Conservation (phyloP, 64 coral and sea anemone genomes). For the Montipora efflorescens region DNA sequence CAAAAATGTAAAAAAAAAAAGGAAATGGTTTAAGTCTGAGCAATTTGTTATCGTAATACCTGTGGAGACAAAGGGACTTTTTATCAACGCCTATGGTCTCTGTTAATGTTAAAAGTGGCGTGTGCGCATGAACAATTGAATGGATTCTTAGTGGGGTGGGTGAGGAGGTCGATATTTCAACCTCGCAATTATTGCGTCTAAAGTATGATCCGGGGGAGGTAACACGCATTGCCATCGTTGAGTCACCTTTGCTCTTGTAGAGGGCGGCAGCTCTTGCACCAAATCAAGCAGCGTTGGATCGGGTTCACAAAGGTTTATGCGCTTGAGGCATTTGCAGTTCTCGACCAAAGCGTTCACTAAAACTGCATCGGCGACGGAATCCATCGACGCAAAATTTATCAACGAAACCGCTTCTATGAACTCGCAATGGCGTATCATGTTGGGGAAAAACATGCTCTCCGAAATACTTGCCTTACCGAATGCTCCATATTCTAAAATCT, state of each 20-base stretch:
- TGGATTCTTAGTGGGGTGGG: background rate
- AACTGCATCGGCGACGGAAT: slow-evolving; percentile 81
- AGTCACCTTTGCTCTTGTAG: slow-evolving; percentile 75
- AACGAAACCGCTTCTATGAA: slow-evolving; percentile 79
- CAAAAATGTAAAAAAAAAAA: background rate
- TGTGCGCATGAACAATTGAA: background rate
- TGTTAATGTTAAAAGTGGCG: background rate
- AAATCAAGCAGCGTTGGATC: slow-evolving; percentile 85
- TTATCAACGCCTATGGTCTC: background rate
- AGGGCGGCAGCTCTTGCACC: slow-evolving; percentile 64
- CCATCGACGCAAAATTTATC: slow-evolving; percentile 94
- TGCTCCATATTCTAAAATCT: slow-evolving; percentile 95
- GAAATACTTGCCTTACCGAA: slow-evolving; percentile 99
- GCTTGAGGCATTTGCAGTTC: slow-evolving; percentile 59
- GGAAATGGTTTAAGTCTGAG: background rate
- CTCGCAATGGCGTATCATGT: slow-evolving; percentile 86
- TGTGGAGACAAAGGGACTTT: background rate
- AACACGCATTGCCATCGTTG: slow-evolving; percentile 98
- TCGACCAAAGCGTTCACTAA: slow-evolving; percentile 80
- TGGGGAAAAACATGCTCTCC: slow-evolving; percentile 96
- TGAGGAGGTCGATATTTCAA: slow-evolving; percentile 71
- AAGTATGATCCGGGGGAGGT: slow-evolving; percentile 86
- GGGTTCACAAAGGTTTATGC: slow-evolving; percentile 96
- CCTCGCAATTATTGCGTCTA: slow-evolving; percentile 84
- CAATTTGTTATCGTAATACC: background rate